These are phyloP conservation scores for Lophochroa leadbeateri DNA, from an alignment of 2,113 vertebrate species.

Conservation along the genomic window DNA sequence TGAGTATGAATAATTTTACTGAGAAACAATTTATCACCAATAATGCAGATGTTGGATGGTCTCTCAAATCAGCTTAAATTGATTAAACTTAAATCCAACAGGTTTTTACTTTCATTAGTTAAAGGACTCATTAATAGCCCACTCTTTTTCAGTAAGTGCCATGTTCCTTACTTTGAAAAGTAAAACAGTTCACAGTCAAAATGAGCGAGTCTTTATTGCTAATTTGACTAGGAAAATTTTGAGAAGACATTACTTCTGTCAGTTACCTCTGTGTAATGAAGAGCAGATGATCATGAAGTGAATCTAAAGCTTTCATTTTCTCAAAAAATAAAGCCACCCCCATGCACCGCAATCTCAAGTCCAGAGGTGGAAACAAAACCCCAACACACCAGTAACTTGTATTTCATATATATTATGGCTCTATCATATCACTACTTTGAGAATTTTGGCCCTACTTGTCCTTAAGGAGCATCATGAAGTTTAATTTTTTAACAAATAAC, in stretches of 20 bases:
- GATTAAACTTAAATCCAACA: constrained; percentile 42
- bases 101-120: constrained; percentile 67
- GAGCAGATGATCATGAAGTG: not conserved
- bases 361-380: not conserved
- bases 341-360: not conserved
- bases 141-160: constrained; percentile 45
- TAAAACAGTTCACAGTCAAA: not conserved
- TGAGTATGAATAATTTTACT: constrained; percentile 74
- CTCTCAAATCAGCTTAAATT: constrained; percentile 46
- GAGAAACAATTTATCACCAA: constrained; percentile 74
- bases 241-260: not conserved
- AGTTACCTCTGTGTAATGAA: not conserved
- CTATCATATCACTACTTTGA: not conserved
- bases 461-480: not conserved
- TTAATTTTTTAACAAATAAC: not conserved
- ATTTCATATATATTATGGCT: not conserved
- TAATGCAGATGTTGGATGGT: constrained; percentile 68
- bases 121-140: constrained; percentile 66
- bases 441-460: not conserved
- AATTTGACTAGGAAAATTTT: not conserved
- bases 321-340: not conserved
- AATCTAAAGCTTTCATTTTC: not conserved
- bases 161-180: constrained; percentile 50
- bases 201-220: not conserved
- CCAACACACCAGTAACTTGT: not conserved